These are phyloP conservation scores for Hystrix cristata DNA, from an alignment of 2,113 vertebrate species.

Conservation along the genomic window DNA sequence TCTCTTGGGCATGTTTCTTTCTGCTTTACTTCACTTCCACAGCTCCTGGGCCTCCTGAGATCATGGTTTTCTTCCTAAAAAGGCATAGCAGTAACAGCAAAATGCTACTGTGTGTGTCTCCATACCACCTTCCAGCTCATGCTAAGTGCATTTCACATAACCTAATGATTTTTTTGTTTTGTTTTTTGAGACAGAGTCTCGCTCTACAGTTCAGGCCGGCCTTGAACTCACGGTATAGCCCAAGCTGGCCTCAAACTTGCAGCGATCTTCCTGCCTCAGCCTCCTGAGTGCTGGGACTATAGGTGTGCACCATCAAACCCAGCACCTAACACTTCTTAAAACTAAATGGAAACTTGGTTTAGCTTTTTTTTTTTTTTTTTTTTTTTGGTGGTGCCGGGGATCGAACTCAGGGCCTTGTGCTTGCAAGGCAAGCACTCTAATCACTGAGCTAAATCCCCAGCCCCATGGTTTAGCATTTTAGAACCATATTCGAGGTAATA, in stretches of 20 bases:
- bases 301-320: neutral
- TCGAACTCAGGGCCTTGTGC: too few species aligned
- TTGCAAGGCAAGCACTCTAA: too few species aligned
- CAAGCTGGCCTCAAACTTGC: neutral
- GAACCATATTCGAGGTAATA: neutral
- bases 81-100: neutral
- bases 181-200: neutral
- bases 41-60: neutral
- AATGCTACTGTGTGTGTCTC: accelerated
- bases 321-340: neutral
- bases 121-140: too few species aligned
- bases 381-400: too few species aligned
- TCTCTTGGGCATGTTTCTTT: neutral
- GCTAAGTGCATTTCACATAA: neutral
- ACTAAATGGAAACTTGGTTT: neutral
- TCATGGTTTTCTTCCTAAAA: neutral
- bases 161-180: neutral
- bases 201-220: neutral
- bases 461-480: neutral
- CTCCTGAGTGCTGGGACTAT: neutral
- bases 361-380: too few species aligned
- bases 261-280: neutral
- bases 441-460: too few species aligned
- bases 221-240: neutral
- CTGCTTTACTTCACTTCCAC: neutral